phyloP scores from a whole-genome alignment of 1,140 invertebrate genomes.

The Drosophila rhopaloa region DNA sequence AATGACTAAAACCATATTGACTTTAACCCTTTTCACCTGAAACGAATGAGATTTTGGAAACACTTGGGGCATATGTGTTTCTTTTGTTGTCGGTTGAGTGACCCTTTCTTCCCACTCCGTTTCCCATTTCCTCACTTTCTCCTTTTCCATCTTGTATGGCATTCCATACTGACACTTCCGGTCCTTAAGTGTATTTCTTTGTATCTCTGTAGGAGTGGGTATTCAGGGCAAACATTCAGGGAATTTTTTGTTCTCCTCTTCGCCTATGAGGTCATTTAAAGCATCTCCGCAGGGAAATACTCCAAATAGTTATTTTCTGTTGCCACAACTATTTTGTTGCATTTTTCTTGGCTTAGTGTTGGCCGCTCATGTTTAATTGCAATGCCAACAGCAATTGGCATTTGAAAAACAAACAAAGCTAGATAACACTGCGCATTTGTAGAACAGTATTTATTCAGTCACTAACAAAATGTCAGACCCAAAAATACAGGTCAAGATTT shows the following conservation, averaged over 20 bases:
- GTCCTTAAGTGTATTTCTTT: constrained; percentile 50
- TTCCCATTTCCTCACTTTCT: constrained; percentile 9
- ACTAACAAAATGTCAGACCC: not conserved
- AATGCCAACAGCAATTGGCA: constrained; percentile 68
- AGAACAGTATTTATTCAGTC: not conserved
- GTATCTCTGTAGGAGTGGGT: constrained; percentile 2
- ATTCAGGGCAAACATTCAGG: constrained; percentile 38
- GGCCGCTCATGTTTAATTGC: constrained; percentile 45
- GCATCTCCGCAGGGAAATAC: constrained; percentile 5
- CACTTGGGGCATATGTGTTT: constrained; percentile 28
- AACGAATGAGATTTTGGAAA: constrained; percentile 11
- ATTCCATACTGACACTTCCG: constrained; percentile 66
- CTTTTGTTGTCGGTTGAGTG: constrained; percentile 14
- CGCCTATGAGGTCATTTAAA: constrained; percentile 41
- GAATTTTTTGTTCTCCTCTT: constrained; percentile 25
- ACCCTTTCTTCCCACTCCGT: constrained; percentile 12
- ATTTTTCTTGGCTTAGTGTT: constrained; percentile 25
- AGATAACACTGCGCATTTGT: constrained; percentile 35
- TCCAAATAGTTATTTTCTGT: constrained; percentile 19
- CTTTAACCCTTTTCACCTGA: constrained; percentile 29
- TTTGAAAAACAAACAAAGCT: constrained; percentile 55
- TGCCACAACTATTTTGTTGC: constrained; percentile 30
- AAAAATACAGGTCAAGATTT: not conserved
- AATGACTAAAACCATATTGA: constrained; percentile 31
- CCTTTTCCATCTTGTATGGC: constrained; percentile 25